Conservation (phyloP, 2,113 vertebrate genomes). For the Mesembrinibis cayennensis region DNA sequence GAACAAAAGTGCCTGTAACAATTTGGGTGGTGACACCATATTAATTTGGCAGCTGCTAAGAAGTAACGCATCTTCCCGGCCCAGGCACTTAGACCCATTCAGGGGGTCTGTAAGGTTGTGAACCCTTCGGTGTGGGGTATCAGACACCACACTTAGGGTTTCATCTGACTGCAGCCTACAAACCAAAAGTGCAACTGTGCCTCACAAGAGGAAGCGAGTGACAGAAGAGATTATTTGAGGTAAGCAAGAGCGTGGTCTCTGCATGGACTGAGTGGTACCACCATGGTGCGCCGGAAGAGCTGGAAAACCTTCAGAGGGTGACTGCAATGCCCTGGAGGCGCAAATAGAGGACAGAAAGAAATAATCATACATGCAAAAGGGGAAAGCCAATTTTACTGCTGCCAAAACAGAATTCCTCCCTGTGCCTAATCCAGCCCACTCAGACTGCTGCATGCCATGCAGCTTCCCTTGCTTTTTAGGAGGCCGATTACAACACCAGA, state of each 20-base stretch:
- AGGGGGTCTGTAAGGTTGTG: neutral
- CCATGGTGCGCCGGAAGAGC: rapidly evolving
- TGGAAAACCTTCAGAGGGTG: neutral
- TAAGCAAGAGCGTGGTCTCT: rapidly evolving
- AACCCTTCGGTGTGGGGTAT: rapidly evolving
- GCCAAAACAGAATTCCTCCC: neutral
- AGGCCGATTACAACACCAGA: neutral
- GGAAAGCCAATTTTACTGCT: neutral
- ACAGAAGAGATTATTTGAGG: neutral
- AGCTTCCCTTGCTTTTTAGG: neutral
- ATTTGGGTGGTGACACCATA: rapidly evolving
- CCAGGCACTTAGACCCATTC: rapidly evolving
- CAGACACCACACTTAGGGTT: rapidly evolving
- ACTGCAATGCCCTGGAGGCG: rapidly evolving
- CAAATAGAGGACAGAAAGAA: neutral
- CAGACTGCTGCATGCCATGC: neutral
- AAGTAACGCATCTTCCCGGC: rapidly evolving
- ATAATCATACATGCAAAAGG: neutral
- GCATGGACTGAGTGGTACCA: neutral
- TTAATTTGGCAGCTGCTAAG: neutral
- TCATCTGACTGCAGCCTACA: neutral
- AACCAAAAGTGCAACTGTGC: neutral
- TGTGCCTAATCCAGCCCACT: neutral
- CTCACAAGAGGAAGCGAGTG: neutral
- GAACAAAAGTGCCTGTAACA: neutral